Evolutionary conservation across 2,113 vertebrate species (phyloP), one percentile per base, ranked within the genome.

Genomic region (Ptilonorhynchus violaceus): DNA sequence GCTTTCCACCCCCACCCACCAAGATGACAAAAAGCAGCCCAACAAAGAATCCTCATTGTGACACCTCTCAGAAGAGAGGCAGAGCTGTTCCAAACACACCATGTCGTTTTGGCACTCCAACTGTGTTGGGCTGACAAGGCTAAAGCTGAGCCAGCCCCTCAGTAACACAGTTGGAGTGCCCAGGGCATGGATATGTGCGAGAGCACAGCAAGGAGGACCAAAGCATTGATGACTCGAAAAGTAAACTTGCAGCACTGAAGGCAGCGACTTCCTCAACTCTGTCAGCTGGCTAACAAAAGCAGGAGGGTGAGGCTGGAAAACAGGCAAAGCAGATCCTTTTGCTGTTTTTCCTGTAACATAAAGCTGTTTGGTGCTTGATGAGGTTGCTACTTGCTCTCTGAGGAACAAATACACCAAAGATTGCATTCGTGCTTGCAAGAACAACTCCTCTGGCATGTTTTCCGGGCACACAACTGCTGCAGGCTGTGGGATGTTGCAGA

Each of bases 401-500:
- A 85, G 82, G 42, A 89, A 67, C 44, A 75, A 75, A 70, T 64
- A 81, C 33, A 59, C 41, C 50, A 75, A 77, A 68, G 66, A 76
- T 25, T 67, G 60, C 75, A 87, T n/a, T 53, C 11, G 3, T 58
- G 93, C 81, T 85, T 63, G 55, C 84, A 64, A 27, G 81, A 87
- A 27, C 64, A 44, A 9, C 46, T 88, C 58, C 68, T 77, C 62
- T 31, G 42, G 75, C 59, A 33, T 3, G 8, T 64, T 56, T 88
- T 68, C 85, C 77, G 69, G 89, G 72, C 83, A 79, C 77, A 80
- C 27, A 75, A 69, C 89, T 62, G 60, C 28, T 60, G 80, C 92
- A 88, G 79, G 58, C 74, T 50, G 78, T 25, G 95, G 96, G 93
- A 93, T 89, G 96, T 85, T 85, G 55, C 52, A 89, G 70, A 89